Percentiles rank a stretch among this genome's conserved stretches.
Evolutionary conservation across 2,888 invertebrate genomes (phyloP).

Genomic region (Melieria omissa): DNA sequence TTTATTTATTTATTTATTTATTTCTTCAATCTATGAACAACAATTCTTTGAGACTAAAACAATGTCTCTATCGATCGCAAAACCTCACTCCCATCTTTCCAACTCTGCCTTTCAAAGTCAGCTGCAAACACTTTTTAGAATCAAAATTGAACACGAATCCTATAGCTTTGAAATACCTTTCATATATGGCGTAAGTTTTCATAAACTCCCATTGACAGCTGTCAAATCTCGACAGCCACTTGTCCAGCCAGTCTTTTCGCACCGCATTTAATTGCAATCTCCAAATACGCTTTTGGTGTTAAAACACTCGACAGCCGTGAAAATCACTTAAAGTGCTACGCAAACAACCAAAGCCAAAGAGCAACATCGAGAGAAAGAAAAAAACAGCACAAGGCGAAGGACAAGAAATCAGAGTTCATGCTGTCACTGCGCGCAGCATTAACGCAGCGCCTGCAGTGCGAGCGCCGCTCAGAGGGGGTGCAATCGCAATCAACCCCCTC

Average conservation of each 20-base stretch:
- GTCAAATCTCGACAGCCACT: too few relatives aligned
- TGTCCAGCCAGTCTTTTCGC: too few relatives aligned
- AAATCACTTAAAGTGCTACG: constrained; percentile 28
- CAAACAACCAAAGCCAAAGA: constrained; percentile 13
- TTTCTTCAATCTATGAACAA: too few relatives aligned
- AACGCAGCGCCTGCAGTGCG: background rate
- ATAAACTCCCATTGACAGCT: too few relatives aligned
- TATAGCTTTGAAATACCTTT: too few relatives aligned
- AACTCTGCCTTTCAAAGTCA: background rate
- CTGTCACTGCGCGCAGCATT: background rate
- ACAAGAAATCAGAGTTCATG: constrained; percentile 28
- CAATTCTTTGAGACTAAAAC: too few relatives aligned
- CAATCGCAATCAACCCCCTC: constrained; percentile 3
- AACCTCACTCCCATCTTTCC: background rate
- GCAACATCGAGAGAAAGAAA: background rate
- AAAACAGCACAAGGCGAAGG: constrained; percentile 6
- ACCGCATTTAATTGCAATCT: too few relatives aligned
- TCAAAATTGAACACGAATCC: too few relatives aligned
- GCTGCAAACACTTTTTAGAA: too few relatives aligned
- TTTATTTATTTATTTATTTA: too few relatives aligned
- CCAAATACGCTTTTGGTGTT: background rate
- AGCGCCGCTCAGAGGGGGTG: background rate
- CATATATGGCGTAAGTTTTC: too few relatives aligned
- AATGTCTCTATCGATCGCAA: constrained; percentile 10
- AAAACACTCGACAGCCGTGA: constrained; percentile 32